phyloP scores from a whole-genome alignment of 2,888 invertebrate species.

The Rhagophthalmus giganteus region DNA sequence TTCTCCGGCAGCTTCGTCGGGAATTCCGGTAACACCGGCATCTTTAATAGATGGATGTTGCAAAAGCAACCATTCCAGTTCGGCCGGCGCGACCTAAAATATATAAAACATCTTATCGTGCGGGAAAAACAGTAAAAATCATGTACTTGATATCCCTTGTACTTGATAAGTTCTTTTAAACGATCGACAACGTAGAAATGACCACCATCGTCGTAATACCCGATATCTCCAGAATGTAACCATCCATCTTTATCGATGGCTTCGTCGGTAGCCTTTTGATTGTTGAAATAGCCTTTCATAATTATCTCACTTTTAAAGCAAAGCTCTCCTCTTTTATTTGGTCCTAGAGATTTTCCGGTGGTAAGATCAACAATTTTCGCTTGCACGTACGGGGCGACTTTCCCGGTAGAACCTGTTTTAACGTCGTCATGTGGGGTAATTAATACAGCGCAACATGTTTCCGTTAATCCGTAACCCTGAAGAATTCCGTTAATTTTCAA shows the following conservation, averaged over 20 bases:
- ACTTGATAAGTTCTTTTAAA: constrained; percentile 88
- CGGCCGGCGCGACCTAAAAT: constrained; percentile 76
- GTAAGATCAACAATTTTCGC: constrained; percentile 67
- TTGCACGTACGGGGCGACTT: constrained; percentile 62
- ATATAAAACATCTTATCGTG: background rate
- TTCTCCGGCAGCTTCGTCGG: constrained; percentile 74
- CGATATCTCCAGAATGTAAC: constrained; percentile 79
- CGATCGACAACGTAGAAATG: constrained; percentile 83
- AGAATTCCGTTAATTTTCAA: constrained; percentile 61
- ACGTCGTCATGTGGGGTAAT: constrained; percentile 44
- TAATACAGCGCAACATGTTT: constrained; percentile 65
- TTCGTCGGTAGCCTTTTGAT: constrained; percentile 64
- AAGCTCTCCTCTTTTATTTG: constrained; percentile 73
- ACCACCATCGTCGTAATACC: constrained; percentile 76
- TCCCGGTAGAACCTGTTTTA: constrained; percentile 67
- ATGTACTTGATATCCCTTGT: constrained; percentile 78
- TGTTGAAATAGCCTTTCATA: constrained; percentile 68
- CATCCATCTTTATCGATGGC: constrained; percentile 75
- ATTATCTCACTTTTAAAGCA: constrained; percentile 74
- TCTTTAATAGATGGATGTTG: constrained; percentile 73
- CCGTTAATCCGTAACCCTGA: constrained; percentile 79
- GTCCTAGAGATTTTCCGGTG: constrained; percentile 64
- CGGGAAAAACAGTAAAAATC: background rate
- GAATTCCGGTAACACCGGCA: constrained; percentile 78
- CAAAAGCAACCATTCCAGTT: constrained; percentile 77